phyloP scores from a whole-genome alignment of 2,797 vertebrate genomes.

The Gymnothorax reevesii region DNA sequence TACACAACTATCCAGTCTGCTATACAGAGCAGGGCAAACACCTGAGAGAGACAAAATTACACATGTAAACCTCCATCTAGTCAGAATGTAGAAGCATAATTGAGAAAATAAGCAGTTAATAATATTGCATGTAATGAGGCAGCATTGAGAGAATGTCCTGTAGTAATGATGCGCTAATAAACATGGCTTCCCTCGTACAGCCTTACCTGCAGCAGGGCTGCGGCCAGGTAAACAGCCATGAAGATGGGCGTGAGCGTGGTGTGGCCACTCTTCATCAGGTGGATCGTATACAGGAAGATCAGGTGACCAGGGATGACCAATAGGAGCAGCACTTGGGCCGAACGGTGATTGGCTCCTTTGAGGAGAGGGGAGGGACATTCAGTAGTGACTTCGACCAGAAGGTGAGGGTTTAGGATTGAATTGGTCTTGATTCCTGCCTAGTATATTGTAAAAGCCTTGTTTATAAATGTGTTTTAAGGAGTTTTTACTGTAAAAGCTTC shows the following conservation, averaged over 20 bases:
- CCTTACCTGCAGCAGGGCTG: slow-evolving; percentile 91
- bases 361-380: background rate
- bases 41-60: slow-evolving; percentile 88
- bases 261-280: slow-evolving; percentile 94
- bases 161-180: background rate
- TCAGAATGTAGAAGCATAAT: background rate
- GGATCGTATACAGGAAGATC: slow-evolving; percentile 92
- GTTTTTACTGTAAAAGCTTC: too few relatives aligned
- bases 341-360: slow-evolving; percentile 90
- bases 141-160: background rate
- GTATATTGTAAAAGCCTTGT: too few relatives aligned
- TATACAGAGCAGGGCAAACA: slow-evolving; percentile 78
- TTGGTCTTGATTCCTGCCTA: too few relatives aligned
- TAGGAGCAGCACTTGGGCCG: slow-evolving; percentile 90
- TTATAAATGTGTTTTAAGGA: too few relatives aligned
- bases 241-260: slow-evolving; percentile 90
- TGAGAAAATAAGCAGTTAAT: background rate
- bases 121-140: too few relatives aligned
- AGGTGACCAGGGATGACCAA: slow-evolving; percentile 89
- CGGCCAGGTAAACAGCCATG: slow-evolving; percentile 83
- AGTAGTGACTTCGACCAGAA: too few relatives aligned
- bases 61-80: too few relatives aligned
- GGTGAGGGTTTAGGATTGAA: too few relatives aligned
- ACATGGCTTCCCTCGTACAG: background rate
- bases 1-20: slow-evolving; percentile 43